phyloP scores from a whole-genome alignment of 2,888 invertebrate species.

The Pilophorus perplexus region DNA sequence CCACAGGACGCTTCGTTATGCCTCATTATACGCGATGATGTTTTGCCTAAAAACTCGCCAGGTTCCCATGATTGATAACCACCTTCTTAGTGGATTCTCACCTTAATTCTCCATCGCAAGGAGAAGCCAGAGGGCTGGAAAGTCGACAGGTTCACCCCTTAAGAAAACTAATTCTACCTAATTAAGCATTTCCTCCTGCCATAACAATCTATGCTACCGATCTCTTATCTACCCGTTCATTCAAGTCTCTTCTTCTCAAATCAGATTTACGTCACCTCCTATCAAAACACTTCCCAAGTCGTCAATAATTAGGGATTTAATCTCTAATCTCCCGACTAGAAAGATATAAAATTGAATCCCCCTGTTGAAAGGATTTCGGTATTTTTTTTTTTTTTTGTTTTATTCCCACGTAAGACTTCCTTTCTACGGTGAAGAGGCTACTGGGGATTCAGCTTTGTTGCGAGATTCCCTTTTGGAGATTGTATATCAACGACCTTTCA shows the following conservation, averaged over 20 bases:
- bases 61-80: too few species aligned
- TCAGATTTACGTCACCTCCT: slow-evolving; percentile 27
- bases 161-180: slow-evolving; percentile 32
- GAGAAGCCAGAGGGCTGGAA: not conserved
- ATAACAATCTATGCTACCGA: slow-evolving; percentile 25
- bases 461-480: too few species aligned
- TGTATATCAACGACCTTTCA: too few species aligned
- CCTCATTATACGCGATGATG: too few species aligned
- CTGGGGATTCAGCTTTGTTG: too few species aligned
- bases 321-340: slow-evolving; percentile 12
- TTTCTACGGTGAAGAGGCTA: too few species aligned
- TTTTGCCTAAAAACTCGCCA: too few species aligned
- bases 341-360: not conserved
- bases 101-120: too few species aligned
- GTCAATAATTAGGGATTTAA: slow-evolving; percentile 33
- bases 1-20: too few species aligned
- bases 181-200: slow-evolving; percentile 25
- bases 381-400: too few species aligned
- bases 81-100: too few species aligned
- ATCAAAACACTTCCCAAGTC: slow-evolving; percentile 30
- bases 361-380: slow-evolving; percentile 20
- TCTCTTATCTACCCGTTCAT: slow-evolving; percentile 13
- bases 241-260: slow-evolving; percentile 4
- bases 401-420: too few species aligned
- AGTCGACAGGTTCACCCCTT: slow-evolving; percentile 14